A percentile compares a stretch with the other conserved stretches of the same genome.
These are phyloP conservation scores for Oeneis ivallda DNA, from an alignment of 2,888 invertebrate genomes.

Conservation along the genomic window DNA sequence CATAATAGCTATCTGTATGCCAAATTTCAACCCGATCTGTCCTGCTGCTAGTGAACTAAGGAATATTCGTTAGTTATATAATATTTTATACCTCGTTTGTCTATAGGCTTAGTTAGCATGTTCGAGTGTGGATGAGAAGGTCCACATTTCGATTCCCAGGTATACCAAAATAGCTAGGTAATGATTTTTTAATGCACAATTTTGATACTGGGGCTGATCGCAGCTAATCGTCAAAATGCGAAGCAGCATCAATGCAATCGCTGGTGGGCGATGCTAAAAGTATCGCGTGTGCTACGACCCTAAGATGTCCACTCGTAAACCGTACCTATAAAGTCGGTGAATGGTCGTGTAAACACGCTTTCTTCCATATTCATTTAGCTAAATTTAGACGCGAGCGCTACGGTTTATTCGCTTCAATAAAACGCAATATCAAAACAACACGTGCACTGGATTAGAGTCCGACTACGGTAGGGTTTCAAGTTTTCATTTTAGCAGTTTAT, in stretches of 20 bases:
- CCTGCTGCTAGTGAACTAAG: no score
- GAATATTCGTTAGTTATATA: no score
- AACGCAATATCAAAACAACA: slow-evolving; percentile 1
- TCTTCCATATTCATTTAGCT: slow-evolving; percentile 12
- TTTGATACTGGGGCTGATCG: not conserved
- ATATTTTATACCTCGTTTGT: no score
- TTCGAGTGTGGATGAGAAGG: no score
- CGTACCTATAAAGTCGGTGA: not conserved
- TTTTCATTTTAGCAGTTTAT: not conserved
- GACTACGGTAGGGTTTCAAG: not conserved
- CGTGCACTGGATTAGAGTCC: not conserved
- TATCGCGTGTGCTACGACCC: not conserved
- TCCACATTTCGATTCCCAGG: no score
- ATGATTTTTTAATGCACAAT: no score
- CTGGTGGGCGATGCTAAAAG: not conserved
- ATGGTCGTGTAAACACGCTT: slow-evolving; percentile 1
- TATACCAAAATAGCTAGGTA: no score
- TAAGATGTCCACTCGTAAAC: slow-evolving; percentile 4
- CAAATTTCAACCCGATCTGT: no score
- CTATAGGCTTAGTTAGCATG: no score
- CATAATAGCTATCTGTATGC: no score
- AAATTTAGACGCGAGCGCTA: slow-evolving; percentile 2
- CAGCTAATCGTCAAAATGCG: not conserved
- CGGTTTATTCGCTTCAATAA: slow-evolving; percentile 4
- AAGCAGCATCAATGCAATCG: not conserved